Evolutionary conservation across 1,140 invertebrate genomes (phyloP).

Genomic region (Andrena cerasifolii): DNA sequence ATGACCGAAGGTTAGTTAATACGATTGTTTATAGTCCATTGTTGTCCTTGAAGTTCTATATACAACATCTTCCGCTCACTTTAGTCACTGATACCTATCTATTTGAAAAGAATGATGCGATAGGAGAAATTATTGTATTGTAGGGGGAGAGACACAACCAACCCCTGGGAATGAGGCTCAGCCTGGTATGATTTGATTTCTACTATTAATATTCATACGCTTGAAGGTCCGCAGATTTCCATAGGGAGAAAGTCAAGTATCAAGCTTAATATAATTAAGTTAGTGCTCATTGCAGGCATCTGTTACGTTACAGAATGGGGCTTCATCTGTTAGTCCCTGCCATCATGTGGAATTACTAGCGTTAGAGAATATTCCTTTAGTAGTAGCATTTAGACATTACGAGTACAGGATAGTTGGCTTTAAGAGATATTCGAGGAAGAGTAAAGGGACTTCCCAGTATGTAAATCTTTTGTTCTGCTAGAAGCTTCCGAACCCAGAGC

Average conservation of each 20-base stretch:
- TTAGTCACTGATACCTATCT: not conserved
- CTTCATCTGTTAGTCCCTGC: slow-evolving; percentile 74
- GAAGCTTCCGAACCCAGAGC: slow-evolving; percentile 74
- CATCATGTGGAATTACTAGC: slow-evolving; percentile 53
- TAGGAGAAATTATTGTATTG: slow-evolving; percentile 7
- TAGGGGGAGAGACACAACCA: slow-evolving; percentile 73
- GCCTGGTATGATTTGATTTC: slow-evolving; percentile 73
- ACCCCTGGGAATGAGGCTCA: slow-evolving; percentile 69
- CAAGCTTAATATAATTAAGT: slow-evolving; percentile 77
- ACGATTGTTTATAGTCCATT: slow-evolving; percentile 35
- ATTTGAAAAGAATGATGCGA: not conserved
- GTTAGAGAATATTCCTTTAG: slow-evolving; percentile 38
- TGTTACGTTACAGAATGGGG: slow-evolving; percentile 77
- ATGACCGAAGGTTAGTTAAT: slow-evolving; percentile 76
- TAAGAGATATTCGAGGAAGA: slow-evolving; percentile 10
- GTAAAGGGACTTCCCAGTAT: not conserved
- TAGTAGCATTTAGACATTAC: slow-evolving; percentile 42
- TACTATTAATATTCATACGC: slow-evolving; percentile 20
- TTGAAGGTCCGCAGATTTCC: slow-evolving; percentile 45
- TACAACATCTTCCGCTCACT: not conserved
- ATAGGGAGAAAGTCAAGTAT: slow-evolving; percentile 69
- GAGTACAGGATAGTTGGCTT: slow-evolving; percentile 2
- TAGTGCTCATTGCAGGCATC: slow-evolving; percentile 76
- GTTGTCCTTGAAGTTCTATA: slow-evolving; percentile 10
- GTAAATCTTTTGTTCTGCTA: slow-evolving; percentile 46